Percentiles rank a stretch among this genome's conserved stretches.
These are phyloP conservation scores for Pelagia noctiluca DNA, from an alignment of 30 jellyfish, hydroid and myxozoan genomes.

Conservation along the genomic window DNA sequence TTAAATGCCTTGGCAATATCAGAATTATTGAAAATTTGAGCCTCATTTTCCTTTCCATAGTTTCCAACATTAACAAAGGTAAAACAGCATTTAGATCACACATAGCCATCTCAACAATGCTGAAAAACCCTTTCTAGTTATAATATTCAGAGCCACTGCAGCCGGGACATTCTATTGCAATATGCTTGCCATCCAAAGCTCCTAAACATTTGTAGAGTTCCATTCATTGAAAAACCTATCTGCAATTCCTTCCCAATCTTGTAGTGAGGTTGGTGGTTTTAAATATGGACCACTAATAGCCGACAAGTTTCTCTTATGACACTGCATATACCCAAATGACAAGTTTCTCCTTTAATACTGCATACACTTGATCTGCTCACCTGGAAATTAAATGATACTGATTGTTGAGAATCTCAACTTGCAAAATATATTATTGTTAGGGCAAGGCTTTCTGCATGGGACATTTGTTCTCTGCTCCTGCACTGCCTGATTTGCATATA, in stretches of 20 bases:
- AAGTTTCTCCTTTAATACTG: not conserved
- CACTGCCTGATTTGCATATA: not conserved
- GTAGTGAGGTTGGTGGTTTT: not conserved
- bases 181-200: not conserved
- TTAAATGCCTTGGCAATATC: conserved; percentile 35
- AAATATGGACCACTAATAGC: not conserved
- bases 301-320: not conserved
- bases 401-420: not conserved
- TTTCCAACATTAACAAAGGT: conserved; percentile 25
- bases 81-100: not conserved
- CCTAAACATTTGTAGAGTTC: not conserved
- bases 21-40: conserved; percentile 27
- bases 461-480: not conserved
- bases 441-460: not conserved
- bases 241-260: not conserved
- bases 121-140: not conserved
- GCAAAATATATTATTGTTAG: not conserved
- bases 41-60: conserved; percentile 38
- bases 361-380: not conserved
- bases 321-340: too few relatives aligned
- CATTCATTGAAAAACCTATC: not conserved
- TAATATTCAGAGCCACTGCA: not conserved
- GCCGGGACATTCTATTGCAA: not conserved
- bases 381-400: not conserved
- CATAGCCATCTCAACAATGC: not conserved